Conservation (phyloP, 2,113 vertebrate genomes). For the Cichladusa arquata region DNA sequence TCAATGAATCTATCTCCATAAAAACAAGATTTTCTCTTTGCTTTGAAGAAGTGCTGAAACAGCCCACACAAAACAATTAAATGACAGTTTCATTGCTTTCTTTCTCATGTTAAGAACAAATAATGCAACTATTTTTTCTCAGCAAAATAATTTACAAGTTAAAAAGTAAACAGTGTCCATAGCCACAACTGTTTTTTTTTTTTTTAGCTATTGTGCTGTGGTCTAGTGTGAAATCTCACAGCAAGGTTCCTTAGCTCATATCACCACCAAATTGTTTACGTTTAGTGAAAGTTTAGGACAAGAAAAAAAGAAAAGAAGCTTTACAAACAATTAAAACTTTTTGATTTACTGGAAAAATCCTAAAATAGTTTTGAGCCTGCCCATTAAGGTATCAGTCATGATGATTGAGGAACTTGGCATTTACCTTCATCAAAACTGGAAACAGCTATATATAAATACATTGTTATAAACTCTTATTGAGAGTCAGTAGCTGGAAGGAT, state of each 20-base stretch:
- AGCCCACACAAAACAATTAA: neutral
- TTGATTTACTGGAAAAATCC: neutral
- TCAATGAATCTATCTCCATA: neutral
- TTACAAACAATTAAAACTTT: neutral
- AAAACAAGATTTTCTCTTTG: neutral
- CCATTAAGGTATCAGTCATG: neutral
- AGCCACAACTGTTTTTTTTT: slow-evolving; percentile 29
- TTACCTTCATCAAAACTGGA: neutral
- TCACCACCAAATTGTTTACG: neutral
- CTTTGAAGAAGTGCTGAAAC: neutral
- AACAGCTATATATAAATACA: neutral
- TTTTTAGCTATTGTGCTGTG: slow-evolving; percentile 2
- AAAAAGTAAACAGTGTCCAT: neutral
- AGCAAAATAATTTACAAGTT: neutral
- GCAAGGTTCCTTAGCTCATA: slow-evolving; percentile 16
- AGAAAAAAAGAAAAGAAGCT: neutral
- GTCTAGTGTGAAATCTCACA: slow-evolving; percentile 32
- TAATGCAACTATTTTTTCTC: neutral
- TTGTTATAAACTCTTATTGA: neutral
- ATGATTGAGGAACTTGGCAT: neutral
- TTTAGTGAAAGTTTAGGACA: slow-evolving; percentile 8
- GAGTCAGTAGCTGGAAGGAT: neutral
- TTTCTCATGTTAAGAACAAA: neutral
- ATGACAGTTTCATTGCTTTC: neutral
- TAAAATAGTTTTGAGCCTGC: neutral